Conservation (phyloP, 2,888 invertebrate genomes). For the Meghimatium bilineatum region DNA sequence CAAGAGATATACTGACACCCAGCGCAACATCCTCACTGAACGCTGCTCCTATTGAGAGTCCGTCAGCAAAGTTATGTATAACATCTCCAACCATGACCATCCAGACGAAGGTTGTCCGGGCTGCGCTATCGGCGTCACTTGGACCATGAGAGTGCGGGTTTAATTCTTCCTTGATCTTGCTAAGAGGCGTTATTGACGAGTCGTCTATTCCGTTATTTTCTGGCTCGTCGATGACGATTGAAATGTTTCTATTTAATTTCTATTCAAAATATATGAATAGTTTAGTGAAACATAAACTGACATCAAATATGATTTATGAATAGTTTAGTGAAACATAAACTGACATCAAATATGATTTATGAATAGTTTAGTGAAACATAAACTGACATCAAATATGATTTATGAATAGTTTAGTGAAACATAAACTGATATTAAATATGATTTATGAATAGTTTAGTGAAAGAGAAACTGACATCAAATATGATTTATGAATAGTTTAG, state of each 20-base stretch:
- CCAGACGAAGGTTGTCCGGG: slow-evolving; percentile 81
- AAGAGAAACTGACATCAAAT: no score
- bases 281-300: not conserved
- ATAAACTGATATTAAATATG: no score
- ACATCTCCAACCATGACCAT: slow-evolving; percentile 83
- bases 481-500: no score
- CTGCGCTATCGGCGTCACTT: slow-evolving; percentile 38
- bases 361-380: no score
- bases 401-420: no score
- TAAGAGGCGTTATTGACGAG: not conserved
- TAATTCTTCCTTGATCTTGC: not conserved
- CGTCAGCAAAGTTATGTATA: slow-evolving; percentile 82
- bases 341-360: no score
- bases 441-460: no score
- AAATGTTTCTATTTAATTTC: not conserved
- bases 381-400: no score
- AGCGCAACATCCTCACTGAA: slow-evolving; percentile 80
- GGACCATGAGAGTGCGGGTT: slow-evolving; percentile 21
- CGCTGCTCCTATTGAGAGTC: slow-evolving; percentile 81
- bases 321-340: no score
- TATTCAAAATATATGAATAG: not conserved
- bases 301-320: no score
- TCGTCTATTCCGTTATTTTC: not conserved
- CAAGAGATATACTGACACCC: slow-evolving; percentile 81
- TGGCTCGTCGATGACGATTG: slow-evolving; percentile 2